A percentile compares a stretch with the other conserved stretches of the same genome.
phyloP scores from a whole-genome alignment of 2,797 vertebrate species.

The Schizopygopsis pylzovi region DNA sequence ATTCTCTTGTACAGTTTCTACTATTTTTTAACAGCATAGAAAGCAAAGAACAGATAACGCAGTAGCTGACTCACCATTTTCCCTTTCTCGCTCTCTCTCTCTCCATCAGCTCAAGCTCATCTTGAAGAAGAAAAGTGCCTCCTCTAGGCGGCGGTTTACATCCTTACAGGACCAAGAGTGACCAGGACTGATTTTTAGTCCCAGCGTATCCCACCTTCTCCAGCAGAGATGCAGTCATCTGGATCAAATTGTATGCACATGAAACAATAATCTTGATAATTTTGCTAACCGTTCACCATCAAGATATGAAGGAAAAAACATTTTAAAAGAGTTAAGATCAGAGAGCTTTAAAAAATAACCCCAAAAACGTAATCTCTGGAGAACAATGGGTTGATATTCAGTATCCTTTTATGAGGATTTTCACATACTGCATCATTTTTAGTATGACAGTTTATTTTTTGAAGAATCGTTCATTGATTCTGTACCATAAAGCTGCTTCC shows the following conservation, averaged over 20 bases:
- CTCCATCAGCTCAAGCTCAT: constrained; percentile 79
- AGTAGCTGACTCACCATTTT: neutral
- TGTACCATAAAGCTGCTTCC: constrained; percentile 15
- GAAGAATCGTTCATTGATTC: constrained; percentile 17
- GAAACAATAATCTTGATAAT: neutral
- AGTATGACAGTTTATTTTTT: constrained; percentile 26
- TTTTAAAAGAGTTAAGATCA: neutral
- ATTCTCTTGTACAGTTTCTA: neutral
- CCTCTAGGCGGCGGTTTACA: constrained; percentile 76
- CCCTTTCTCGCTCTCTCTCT: constrained; percentile 18
- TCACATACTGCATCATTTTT: constrained; percentile 49
- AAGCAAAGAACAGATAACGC: neutral
- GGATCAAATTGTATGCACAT: constrained; percentile 30
- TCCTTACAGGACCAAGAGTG: constrained; percentile 82
- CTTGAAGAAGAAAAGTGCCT: constrained; percentile 81
- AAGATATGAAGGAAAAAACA: neutral
- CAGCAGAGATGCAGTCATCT: constrained; percentile 56
- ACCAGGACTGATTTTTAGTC: constrained; percentile 72
- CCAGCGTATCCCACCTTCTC: constrained; percentile 62
- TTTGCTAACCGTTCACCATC: too few relatives aligned
- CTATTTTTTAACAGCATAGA: neutral
- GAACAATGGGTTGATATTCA: constrained; percentile 60
- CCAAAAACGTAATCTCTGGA: constrained; percentile 57
- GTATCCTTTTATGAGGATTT: constrained; percentile 67
- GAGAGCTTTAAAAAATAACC: constrained; percentile 3